Conservation (phyloP, 2,113 vertebrate species). For the Misgurnus mizolepis region DNA sequence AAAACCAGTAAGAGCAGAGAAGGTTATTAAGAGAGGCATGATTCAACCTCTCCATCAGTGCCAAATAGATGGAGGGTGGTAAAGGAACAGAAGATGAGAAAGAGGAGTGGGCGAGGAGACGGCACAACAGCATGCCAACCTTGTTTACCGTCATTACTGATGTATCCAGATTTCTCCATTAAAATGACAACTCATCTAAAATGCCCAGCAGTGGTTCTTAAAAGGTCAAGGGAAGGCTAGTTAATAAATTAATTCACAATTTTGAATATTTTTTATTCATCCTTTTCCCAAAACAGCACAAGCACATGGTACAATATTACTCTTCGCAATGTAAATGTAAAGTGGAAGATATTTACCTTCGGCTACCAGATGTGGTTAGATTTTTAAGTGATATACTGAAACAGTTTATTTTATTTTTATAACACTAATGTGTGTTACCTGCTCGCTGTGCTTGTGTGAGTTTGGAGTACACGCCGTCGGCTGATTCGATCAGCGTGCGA, state of each 20-base stretch:
- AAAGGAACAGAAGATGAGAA: slow-evolving; percentile 14
- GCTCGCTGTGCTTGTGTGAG: slow-evolving; percentile 87
- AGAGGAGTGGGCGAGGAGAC: slow-evolving; percentile 30
- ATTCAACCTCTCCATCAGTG: slow-evolving; percentile 33
- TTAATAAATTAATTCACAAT: too few relatives aligned
- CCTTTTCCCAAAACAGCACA: background rate
- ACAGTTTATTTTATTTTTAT: too few relatives aligned
- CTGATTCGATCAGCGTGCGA: slow-evolving; percentile 87
- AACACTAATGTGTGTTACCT: slow-evolving; percentile 65
- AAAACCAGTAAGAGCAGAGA: slow-evolving; percentile 23
- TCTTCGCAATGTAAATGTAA: too few relatives aligned
- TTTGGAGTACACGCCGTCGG: slow-evolving; percentile 82
- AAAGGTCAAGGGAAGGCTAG: too few relatives aligned
- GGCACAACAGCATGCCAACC: background rate
- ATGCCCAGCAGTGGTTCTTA: too few relatives aligned
- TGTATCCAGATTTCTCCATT: slow-evolving; percentile 14
- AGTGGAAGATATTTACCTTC: too few relatives aligned
- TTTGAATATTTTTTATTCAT: too few relatives aligned
- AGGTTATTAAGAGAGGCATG: slow-evolving; percentile 41
- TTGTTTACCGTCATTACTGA: slow-evolving; percentile 41
- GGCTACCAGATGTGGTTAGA: too few relatives aligned
- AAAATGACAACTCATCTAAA: background rate
- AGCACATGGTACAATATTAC: too few relatives aligned
- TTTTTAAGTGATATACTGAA: too few relatives aligned
- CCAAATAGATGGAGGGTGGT: background rate